These are phyloP conservation scores for Ibycter americanus DNA, from an alignment of 2,797 vertebrate genomes.

Conservation along the genomic window DNA sequence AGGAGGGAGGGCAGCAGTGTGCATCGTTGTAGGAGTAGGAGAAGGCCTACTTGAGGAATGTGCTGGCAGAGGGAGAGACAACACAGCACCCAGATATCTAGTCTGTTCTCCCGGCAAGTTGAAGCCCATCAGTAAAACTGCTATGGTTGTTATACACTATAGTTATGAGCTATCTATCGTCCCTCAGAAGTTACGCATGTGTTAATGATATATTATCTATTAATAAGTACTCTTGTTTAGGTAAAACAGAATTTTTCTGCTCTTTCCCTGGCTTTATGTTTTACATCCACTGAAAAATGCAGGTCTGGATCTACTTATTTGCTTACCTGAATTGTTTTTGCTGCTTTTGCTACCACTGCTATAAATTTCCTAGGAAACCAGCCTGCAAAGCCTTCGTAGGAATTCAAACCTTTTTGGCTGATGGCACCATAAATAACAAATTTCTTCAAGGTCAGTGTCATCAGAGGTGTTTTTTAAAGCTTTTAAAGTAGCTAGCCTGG, in stretches of 20 bases:
- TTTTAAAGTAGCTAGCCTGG: conserved; percentile 25
- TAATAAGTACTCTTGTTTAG: not conserved
- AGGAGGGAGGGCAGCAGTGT: not conserved
- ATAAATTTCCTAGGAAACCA: conserved; percentile 36
- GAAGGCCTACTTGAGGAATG: not conserved
- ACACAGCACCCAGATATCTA: not conserved
- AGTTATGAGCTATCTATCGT: not conserved
- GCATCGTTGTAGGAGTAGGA: not conserved
- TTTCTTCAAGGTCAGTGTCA: conserved; percentile 42
- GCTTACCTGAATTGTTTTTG: conserved; percentile 34
- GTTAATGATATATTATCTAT: not conserved
- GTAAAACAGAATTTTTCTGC: not conserved
- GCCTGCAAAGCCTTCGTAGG: not conserved
- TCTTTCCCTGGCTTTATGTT: not conserved
- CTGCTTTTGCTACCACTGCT: conserved; percentile 15
- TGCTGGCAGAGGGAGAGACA: not conserved
- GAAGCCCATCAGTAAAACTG: not conserved
- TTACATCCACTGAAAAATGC: not conserved
- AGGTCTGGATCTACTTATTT: not conserved
- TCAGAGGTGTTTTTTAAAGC: conserved; percentile 40
- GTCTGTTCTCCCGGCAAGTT: not conserved
- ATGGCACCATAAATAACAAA: not conserved
- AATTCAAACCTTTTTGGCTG: not conserved
- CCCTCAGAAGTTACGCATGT: not conserved
- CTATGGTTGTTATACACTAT: not conserved